Evolutionary conservation across 2,888 invertebrate species (phyloP).

Genomic region (Euzetes globulus): DNA sequence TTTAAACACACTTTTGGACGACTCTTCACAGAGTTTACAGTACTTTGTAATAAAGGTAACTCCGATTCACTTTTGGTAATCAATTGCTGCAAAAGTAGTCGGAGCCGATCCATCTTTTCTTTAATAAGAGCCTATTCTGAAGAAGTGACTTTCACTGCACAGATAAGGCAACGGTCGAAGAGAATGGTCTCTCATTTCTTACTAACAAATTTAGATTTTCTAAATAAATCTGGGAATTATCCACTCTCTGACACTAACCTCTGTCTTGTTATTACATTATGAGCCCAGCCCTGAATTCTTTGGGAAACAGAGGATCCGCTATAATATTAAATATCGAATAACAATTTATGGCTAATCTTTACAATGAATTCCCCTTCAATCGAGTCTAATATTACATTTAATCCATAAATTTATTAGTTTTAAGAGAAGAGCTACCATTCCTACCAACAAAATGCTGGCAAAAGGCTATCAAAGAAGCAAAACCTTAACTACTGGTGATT

Average conservation of each 20-base stretch:
- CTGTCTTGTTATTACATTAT: background rate
- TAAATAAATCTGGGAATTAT: background rate
- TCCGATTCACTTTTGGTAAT: background rate
- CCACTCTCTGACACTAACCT: background rate
- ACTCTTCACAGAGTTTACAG: background rate
- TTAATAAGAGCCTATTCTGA: constrained; percentile 2
- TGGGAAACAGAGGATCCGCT: background rate
- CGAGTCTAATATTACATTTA: constrained; percentile 12
- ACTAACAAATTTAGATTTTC: background rate
- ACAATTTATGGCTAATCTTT: constrained; percentile 17
- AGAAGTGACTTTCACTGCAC: too few species aligned
- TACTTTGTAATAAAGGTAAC: background rate
- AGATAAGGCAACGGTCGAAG: too few species aligned
- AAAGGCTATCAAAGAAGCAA: background rate
- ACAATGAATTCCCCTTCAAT: constrained; percentile 7
- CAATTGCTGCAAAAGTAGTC: background rate
- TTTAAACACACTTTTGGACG: too few species aligned
- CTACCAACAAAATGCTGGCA: background rate
- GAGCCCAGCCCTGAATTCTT: constrained; percentile 9
- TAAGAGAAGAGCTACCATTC: background rate
- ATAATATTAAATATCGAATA: constrained; percentile 4
- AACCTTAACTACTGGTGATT: constrained; percentile 2
- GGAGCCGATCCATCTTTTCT: constrained; percentile 18
- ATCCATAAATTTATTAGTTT: background rate
- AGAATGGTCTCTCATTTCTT: background rate